phyloP scores from a whole-genome alignment of 2,888 invertebrate genomes.

The Troglohyphantes excavatus region DNA sequence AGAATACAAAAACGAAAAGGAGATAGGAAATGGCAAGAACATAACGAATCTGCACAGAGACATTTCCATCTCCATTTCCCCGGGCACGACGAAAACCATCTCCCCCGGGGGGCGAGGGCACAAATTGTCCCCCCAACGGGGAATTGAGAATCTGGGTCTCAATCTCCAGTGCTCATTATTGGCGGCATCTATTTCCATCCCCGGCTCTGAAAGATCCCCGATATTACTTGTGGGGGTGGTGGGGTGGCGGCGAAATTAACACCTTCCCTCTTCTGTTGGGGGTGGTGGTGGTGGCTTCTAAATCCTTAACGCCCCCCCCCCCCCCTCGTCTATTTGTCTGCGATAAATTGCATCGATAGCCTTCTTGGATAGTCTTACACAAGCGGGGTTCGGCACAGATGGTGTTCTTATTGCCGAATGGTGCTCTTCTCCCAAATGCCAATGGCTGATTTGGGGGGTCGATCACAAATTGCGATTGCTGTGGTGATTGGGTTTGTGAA shows the following conservation, averaged over 20 bases:
- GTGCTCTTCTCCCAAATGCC: conserved; percentile 66
- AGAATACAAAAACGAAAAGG: too few species aligned
- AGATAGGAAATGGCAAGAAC: too few species aligned
- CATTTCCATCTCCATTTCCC: too few species aligned
- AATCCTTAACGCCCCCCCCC: background rate
- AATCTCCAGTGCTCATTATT: conserved; percentile 71
- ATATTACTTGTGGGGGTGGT: conserved; percentile 42
- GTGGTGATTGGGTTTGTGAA: too few species aligned
- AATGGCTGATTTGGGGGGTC: conserved; percentile 50
- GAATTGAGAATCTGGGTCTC: conserved; percentile 64
- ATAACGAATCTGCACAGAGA: too few species aligned
- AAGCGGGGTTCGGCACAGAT: too few species aligned
- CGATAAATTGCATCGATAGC: too few species aligned
- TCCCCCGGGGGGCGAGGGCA: too few species aligned
- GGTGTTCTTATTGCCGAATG: too few species aligned
- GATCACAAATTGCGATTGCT: conserved; percentile 10
- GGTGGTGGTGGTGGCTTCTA: background rate
- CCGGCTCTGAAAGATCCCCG: background rate
- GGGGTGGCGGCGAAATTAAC: conserved; percentile 63
- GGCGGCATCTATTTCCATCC: conserved; percentile 65
- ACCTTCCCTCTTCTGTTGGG: conserved; percentile 69
- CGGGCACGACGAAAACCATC: too few species aligned
- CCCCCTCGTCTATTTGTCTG: too few species aligned
- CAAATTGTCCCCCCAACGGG: conserved; percentile 33
- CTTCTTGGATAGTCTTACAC: too few species aligned